A percentile compares a stretch with the other conserved stretches of the same genome.
phyloP scores from a whole-genome alignment of 2,113 vertebrate species.

The Eidolon helvum region DNA sequence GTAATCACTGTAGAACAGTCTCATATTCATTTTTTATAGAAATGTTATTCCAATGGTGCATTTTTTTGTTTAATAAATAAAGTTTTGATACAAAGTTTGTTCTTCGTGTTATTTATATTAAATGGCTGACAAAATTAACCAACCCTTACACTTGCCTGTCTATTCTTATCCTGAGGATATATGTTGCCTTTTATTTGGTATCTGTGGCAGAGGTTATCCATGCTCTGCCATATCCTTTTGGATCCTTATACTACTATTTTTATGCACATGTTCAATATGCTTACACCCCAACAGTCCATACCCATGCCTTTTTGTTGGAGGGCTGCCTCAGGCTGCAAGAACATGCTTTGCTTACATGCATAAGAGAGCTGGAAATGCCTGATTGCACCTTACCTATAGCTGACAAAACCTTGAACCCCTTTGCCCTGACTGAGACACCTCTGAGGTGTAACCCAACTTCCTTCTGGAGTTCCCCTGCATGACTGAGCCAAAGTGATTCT shows the following conservation, averaged over 20 bases:
- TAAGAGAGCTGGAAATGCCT: background rate
- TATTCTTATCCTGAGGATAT: background rate
- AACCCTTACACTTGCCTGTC: background rate
- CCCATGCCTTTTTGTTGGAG: background rate
- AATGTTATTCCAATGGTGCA: slow-evolving; percentile 95
- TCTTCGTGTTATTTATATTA: background rate
- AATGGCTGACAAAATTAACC: background rate
- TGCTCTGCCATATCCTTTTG: background rate
- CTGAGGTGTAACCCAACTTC: background rate
- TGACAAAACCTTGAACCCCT: background rate
- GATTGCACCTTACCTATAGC: background rate
- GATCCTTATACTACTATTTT: background rate
- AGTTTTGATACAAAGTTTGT: slow-evolving; percentile 94
- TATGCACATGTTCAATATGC: rapidly evolving
- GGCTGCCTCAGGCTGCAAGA: background rate
- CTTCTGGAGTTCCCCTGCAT: background rate
- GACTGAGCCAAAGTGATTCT: background rate
- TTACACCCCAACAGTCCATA: background rate
- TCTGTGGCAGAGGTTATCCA: background rate
- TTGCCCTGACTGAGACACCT: background rate
- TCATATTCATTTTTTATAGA: slow-evolving; percentile 96
- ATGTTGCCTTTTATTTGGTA: background rate
- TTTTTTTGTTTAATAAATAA: slow-evolving; percentile 98
- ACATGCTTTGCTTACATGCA: background rate
- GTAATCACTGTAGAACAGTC: slow-evolving; percentile 96